Percentiles rank a stretch among this genome's conserved stretches.
Conservation (phyloP, 2,888 invertebrate genomes). For the Hirudinaria manillensis region DNA sequence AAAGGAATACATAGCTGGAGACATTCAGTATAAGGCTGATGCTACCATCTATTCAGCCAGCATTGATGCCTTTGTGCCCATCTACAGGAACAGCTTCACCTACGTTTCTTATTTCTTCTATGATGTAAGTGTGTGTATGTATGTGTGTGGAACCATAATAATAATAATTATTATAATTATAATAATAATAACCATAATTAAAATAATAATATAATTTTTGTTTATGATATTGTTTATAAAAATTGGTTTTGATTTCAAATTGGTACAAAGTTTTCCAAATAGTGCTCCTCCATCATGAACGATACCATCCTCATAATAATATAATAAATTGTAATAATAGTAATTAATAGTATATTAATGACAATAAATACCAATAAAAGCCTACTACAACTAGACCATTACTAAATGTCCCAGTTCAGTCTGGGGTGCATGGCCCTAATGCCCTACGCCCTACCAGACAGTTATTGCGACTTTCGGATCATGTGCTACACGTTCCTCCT, state of each 20-base stretch:
- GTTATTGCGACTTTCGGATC: conserved; percentile 9
- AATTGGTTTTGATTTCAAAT: background rate
- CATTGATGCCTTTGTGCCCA: background rate
- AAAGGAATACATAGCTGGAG: too few relatives aligned
- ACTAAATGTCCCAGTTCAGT: background rate
- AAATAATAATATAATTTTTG: background rate
- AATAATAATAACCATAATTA: background rate
- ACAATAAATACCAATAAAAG: too few relatives aligned
- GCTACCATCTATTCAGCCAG: too few relatives aligned
- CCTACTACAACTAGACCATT: background rate
- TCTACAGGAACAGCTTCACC: conserved; percentile 6
- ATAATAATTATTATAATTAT: too few relatives aligned
- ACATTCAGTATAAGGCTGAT: too few relatives aligned
- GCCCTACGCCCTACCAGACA: conserved; percentile 11
- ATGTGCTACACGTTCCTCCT: background rate
- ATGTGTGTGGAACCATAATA: background rate
- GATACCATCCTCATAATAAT: too few relatives aligned
- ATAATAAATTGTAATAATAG: too few relatives aligned
- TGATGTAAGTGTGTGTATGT: background rate
- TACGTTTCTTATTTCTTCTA: background rate
- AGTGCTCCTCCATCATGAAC: too few relatives aligned
- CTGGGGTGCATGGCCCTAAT: background rate
- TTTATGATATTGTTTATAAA: background rate
- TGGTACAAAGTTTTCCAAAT: background rate
- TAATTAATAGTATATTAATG: too few relatives aligned